Evolutionary conservation across 2,888 invertebrate genomes (phyloP), one percentile per base, ranked within the genome.

Genomic region (Caenorhabditis sp.): DNA sequence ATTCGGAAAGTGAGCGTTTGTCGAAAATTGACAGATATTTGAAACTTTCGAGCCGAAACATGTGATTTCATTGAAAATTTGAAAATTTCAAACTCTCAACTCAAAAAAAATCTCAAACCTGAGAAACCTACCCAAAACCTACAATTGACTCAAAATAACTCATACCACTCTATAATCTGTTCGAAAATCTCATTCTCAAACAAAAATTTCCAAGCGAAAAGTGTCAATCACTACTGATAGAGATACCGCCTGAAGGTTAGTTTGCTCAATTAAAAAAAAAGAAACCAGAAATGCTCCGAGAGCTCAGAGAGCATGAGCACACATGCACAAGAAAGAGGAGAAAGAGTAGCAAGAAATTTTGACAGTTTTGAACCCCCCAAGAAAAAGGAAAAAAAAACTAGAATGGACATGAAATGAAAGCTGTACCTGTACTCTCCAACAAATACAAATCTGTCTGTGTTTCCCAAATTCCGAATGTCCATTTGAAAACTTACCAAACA

Each of bases 321-420:
- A 51, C 28, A 66, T 14, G n/a, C 19, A 12, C 31, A 6, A 58
- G 12, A 49, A 8, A 59, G 8, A 28, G 3, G 10, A 28, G 22
- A 56, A 75, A n/a, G n/a, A n/a, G n/a, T n/a, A n/a, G n/a, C n/a
- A n/a, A n/a, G n/a, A n/a, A n/a, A n/a, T n/a, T 47, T 22, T 69
- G 75, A 75, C 75, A 75, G 54, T 66, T 75, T 75, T 75, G 75
- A 75, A 75, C 75, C 63, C 41, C 49, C 26, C 51, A 41, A 35
- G n/a, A 54, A 31, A 6, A 28, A 22, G 35, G 35, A 22, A 14
- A 19, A 51, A 26, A 47, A 41, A 24, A 49, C 49, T 64, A 64
- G 26, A 41, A 24, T 3, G 14, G 19, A 38, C 19, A 28, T 31
- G 2, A 16, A 51, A 49, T 47, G 12, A 47, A 2, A 47, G n/a